These are phyloP conservation scores for Drosophila nigromelanica DNA, from an alignment of 1,140 invertebrate species.

Conservation along the genomic window DNA sequence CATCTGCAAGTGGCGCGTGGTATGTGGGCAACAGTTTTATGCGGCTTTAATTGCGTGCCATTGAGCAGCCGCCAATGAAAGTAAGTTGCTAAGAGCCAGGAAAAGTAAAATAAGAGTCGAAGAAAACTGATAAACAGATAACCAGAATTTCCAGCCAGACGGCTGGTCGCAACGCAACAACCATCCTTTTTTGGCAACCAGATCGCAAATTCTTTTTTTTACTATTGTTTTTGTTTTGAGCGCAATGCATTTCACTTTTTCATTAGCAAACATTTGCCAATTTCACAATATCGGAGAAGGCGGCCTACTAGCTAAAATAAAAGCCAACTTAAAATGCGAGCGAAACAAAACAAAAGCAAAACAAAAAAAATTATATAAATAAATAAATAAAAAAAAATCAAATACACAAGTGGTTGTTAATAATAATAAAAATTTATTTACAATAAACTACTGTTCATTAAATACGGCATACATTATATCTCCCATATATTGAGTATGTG, in stretches of 20 bases:
- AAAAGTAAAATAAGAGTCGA: conserved; percentile 32
- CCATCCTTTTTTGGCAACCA: conserved; percentile 24
- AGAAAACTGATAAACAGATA: conserved; percentile 46
- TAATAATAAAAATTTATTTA: no score
- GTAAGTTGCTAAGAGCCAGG: conserved; percentile 30
- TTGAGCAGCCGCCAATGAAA: conserved; percentile 42
- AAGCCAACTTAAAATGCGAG: background rate
- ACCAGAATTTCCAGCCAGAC: conserved; percentile 73
- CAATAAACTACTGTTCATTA: no score
- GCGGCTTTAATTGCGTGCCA: conserved; percentile 45
- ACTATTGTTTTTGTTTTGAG: background rate
- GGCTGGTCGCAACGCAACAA: background rate
- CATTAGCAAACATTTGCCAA: conserved; percentile 27
- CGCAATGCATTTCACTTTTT: conserved; percentile 38
- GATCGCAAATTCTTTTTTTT: conserved; percentile 26
- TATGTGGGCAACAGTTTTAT: conserved; percentile 27
- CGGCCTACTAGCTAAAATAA: background rate
- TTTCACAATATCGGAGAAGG: conserved; percentile 24
- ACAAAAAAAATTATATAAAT: background rate
- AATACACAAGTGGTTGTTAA: no score
- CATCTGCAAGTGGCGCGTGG: conserved; percentile 29
- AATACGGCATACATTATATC: no score
- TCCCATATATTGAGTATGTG: no score
- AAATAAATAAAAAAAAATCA: no score
- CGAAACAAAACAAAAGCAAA: no score